Percentiles rank a stretch among this genome's conserved stretches.
These are phyloP conservation scores for Uromys caudimaculatus DNA, from an alignment of 2,797 vertebrate genomes.

Conservation along the genomic window DNA sequence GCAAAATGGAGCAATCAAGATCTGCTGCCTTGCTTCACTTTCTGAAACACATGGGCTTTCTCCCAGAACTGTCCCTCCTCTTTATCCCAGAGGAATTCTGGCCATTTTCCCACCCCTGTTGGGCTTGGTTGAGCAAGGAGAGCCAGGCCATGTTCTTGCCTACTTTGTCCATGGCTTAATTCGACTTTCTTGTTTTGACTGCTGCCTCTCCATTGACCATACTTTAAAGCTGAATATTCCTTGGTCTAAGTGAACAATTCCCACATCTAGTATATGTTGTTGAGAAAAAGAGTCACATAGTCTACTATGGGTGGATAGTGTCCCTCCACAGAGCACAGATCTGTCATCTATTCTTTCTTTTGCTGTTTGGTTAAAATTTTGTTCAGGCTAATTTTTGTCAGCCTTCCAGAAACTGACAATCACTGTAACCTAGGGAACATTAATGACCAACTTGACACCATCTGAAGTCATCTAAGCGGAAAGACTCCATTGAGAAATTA, in stretches of 20 bases:
- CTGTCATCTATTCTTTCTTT: not conserved
- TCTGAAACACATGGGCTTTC: not conserved
- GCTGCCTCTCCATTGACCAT: not conserved
- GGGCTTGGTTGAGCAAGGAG: not conserved
- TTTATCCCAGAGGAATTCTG: not conserved
- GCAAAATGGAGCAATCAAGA: not conserved
- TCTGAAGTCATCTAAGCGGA: not conserved
- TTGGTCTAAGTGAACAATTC: not conserved
- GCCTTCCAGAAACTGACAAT: not conserved
- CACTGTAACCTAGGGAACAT: not conserved
- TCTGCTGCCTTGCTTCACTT: not conserved
- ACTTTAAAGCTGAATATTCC: not conserved
- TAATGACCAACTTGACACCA: not conserved
- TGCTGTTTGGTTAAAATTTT: not conserved
- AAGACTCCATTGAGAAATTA: not conserved
- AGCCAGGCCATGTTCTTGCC: too few species aligned
- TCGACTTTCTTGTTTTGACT: not conserved
- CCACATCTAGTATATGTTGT: not conserved
- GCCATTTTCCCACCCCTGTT: too few species aligned
- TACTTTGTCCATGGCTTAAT: not conserved
- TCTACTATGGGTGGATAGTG: not conserved
- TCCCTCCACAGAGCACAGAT: not conserved
- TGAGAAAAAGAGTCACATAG: too few species aligned
- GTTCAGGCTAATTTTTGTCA: not conserved
- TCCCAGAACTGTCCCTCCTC: not conserved